Evolutionary conservation across 2,113 vertebrate genomes (phyloP), one percentile per base, ranked within the genome.

Genomic region (Platycercus adscitus): DNA sequence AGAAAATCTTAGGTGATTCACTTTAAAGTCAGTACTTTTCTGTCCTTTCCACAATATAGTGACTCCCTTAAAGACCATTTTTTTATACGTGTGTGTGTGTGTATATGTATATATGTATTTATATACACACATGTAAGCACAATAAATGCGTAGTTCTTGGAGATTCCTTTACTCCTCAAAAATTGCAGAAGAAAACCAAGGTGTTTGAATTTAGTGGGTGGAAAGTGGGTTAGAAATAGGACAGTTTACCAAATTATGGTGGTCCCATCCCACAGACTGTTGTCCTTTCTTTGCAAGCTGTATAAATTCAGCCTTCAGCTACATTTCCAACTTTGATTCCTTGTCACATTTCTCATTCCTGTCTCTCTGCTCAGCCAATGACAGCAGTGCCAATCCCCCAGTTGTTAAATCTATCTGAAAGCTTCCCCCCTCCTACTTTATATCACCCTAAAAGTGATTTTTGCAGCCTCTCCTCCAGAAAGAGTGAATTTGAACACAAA

Each of bases 401-500:
- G 95, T 96, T 97, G 95, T 97, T 95, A 97, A 94, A 96, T 96
- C 94, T 93, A 90, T 93, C 85, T 9, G 31, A 95, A 95, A 96
- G 73, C 92, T 81, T 95, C 56, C 93, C 95, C 90, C 86, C 95
- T 93, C 95, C 95, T 96, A 95, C 96, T 96, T 96, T 91, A 76
- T 96, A 94, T 94, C 95, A 96, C 95, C 92, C 95, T 94, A 92
- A 96, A 93, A 96, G 95, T 93, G 95, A 96, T 95, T 96, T 96
- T 96, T 96, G 90, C 95, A 97, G 90, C 89, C 90, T 96, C 90
- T 94, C 90, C 95, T 96, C 95, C 93, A 95, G 95, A 93, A 90
- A 96, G 82, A 96, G 92, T 91, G 93, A 93, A 96, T 96, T 90
- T 95, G 95, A 96, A 95, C 95, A 97, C 92, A 97, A 96, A 96